Base-by-base conservation (phyloP, 2,888 invertebrate species). In the Pantelozetes paolii region DNA sequence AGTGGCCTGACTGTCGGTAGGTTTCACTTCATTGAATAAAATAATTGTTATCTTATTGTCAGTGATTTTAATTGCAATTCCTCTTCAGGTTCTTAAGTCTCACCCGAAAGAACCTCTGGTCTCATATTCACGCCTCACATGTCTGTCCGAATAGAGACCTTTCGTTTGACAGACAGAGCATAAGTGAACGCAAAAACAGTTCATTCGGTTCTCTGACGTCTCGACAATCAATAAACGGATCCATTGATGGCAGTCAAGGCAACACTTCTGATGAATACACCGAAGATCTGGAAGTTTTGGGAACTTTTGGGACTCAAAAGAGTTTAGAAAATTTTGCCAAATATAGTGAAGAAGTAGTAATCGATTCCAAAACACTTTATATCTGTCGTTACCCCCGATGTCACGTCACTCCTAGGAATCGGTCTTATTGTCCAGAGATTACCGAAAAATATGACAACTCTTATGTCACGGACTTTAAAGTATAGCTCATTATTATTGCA, bases 131-230 rank as follows among this genome's bases (percentile, higher is more conserved):
- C n/a, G 8, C 26, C 8, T 30, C 13, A 36, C 64, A 64, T 36
- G 9, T 64, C 40, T 64, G 64, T 64, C 64, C 64, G n/a, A 64
- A 64, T 64, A 18, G 64, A 28, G 28, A 50, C 1, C n/a, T 54
- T 20, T 15, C 30, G 8, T 15, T 13, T 28, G 30, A 23, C 57
- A 54, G 26, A 9, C 3, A 54, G 23, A 54, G 23, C 23, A 54
- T n/a, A 54, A 54, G 11, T 54, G 26, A 18, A 23, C 8, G 20
- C 26, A 57, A 48, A 15, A 48, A 3, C 48, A 36, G 5, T 36
- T 36, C 36, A 36, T 36, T 36, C 36, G 9, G 9, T 48, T 20
- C 48, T 48, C 6, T 5, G 6, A 15, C 15, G 15, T 5, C 5
- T 15, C 13, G 26, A 30, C 57, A 26, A 11, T 57, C 30, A 6